Conservation (phyloP, 2,797 vertebrate genomes). For the Amblyraja radiata region DNA sequence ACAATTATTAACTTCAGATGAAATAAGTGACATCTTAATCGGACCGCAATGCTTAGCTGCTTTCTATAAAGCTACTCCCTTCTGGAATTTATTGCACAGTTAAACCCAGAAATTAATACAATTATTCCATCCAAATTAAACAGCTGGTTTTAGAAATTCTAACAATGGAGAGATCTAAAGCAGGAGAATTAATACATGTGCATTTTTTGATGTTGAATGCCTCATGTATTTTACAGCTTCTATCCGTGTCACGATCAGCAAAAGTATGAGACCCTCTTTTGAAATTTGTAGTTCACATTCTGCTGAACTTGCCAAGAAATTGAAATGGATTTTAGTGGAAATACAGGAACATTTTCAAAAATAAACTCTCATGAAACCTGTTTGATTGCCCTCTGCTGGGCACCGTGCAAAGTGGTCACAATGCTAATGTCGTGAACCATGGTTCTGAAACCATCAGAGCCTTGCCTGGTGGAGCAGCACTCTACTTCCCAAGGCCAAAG, state of each 20-base stretch:
- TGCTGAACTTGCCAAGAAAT: not conserved
- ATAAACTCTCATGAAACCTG: not conserved
- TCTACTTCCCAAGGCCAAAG: not conserved
- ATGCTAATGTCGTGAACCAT: not conserved
- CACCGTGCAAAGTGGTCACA: not conserved
- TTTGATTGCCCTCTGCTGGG: not conserved
- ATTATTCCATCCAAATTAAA: not conserved
- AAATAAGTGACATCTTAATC: not conserved
- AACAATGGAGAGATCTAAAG: not conserved
- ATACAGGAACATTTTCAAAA: not conserved
- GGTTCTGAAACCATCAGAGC: no score
- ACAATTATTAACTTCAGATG: not conserved
- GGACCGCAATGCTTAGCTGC: not conserved
- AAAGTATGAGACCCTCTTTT: not conserved
- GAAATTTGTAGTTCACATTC: not conserved
- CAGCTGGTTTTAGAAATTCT: not conserved
- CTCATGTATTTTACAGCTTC: not conserved
- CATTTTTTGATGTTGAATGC: no score
- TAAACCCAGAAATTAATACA: not conserved
- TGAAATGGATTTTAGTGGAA: not conserved
- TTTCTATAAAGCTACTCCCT: not conserved
- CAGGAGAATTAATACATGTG: not conserved
- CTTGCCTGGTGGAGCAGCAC: not conserved
- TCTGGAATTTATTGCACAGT: not conserved
- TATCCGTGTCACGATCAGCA: not conserved